phyloP scores from a whole-genome alignment of 30 jellyfish, hydroid and myxozoan genomes.

The Hydractinia symbiolongicarpus region DNA sequence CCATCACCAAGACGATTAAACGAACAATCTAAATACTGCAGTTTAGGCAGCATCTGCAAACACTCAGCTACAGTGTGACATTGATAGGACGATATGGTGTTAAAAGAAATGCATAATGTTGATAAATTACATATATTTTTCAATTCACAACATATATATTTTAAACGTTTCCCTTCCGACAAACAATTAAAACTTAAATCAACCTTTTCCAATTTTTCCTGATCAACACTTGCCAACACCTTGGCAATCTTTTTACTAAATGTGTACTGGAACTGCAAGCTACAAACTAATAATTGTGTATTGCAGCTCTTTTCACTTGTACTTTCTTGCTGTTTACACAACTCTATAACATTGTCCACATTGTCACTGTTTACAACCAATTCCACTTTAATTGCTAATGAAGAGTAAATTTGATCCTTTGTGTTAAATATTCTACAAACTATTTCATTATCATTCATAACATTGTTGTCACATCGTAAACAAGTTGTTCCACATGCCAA shows the following conservation, averaged over 20 bases:
- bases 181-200: slow-evolving; percentile 19
- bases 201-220: slow-evolving; percentile 1
- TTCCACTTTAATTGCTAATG: slow-evolving; percentile 16
- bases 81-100: slow-evolving; percentile 3
- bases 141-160: slow-evolving; percentile 8
- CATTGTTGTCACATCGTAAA: neutral
- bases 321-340: neutral
- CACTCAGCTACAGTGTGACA: slow-evolving; percentile 1
- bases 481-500: neutral
- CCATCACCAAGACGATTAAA: slow-evolving; percentile 2
- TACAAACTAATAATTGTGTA: neutral
- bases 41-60: neutral
- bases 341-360: neutral
- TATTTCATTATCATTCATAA: neutral
- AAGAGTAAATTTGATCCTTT: neutral
- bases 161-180: neutral
- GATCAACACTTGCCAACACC: neutral
- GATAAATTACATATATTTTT: neutral
- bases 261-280: slow-evolving; percentile 3
- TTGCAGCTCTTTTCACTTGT: neutral
- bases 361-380: slow-evolving; percentile 13
- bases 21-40: slow-evolving; percentile 22
- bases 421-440: neutral
- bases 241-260: neutral
- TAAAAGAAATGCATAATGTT: slow-evolving; percentile 4